phyloP scores from a whole-genome alignment of 2,888 invertebrate species.

The Rhopalosiphum nymphaeae region DNA sequence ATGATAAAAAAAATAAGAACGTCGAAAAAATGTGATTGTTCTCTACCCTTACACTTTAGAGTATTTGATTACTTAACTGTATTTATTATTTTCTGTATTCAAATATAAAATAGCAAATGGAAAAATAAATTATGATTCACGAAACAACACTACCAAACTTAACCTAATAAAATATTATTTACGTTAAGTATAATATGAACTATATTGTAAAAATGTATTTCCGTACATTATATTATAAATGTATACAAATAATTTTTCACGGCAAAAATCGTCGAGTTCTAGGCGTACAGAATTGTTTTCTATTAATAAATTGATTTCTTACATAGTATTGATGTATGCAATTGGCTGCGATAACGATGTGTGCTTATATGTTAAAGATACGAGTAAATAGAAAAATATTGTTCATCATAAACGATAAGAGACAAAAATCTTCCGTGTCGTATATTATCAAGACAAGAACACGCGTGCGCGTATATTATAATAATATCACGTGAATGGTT shows the following conservation, averaged over 20 bases:
- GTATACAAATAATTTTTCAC: neutral
- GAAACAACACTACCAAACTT: neutral
- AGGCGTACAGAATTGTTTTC: neutral
- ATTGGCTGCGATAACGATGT: neutral
- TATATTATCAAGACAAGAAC: neutral
- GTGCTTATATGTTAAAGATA: neutral
- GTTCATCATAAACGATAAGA: neutral
- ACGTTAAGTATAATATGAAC: neutral
- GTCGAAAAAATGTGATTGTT: neutral
- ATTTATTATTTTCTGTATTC: neutral
- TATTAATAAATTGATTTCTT: neutral
- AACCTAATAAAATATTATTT: neutral
- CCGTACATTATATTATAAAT: neutral
- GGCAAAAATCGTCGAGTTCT: neutral
- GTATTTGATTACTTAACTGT: constrained; percentile 36
- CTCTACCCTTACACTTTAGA: neutral
- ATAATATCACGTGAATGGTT: neutral
- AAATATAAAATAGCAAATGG: neutral
- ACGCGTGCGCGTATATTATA: neutral
- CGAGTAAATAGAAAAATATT: neutral
- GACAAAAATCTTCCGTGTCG: neutral
- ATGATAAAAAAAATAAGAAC: constrained; percentile 4
- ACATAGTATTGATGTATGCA: neutral
- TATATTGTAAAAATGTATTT: neutral
- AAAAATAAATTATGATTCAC: constrained; percentile 19